Evolutionary conservation across 2,888 invertebrate genomes (phyloP).

Genomic region (Adela reaumurella): DNA sequence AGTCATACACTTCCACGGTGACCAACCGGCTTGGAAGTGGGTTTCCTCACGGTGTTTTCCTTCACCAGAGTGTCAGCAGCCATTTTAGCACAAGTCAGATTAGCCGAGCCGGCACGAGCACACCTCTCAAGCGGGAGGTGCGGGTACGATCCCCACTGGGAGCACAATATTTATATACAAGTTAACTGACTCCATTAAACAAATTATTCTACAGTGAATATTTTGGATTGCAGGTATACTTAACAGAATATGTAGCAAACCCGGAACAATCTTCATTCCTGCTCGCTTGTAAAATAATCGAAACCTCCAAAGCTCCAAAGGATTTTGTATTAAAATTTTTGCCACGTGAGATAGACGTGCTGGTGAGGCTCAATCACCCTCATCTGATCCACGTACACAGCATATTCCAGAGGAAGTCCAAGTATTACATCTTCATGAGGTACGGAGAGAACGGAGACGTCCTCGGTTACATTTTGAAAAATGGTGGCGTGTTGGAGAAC

Average conservation of each 20-base stretch:
- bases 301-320: conserved; percentile 67
- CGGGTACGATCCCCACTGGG: too few species aligned
- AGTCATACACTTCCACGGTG: too few species aligned
- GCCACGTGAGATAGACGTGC: conserved; percentile 76
- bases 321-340: conserved; percentile 79
- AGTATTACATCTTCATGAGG: conserved; percentile 78
- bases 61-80: too few species aligned
- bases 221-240: conserved; percentile 27
- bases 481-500: conserved; percentile 65
- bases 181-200: too few species aligned
- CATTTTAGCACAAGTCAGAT: too few species aligned
- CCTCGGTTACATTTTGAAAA: conserved; percentile 65
- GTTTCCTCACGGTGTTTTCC: too few species aligned
- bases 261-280: conserved; percentile 23
- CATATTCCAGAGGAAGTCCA: conserved; percentile 66
- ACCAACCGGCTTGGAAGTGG: too few species aligned
- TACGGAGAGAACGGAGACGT: conserved; percentile 76
- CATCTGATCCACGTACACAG: conserved; percentile 77
- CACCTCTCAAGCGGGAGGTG: too few species aligned
- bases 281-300: conserved; percentile 73
- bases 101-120: too few species aligned
- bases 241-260: conserved; percentile 32
- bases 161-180: too few species aligned
- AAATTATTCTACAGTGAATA: too few species aligned
- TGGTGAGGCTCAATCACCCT: conserved; percentile 72